A percentile compares a stretch with the other conserved stretches of the same genome.
Evolutionary conservation across 1,140 invertebrate species (phyloP).

Genomic region (Chironomus striatipennis): DNA sequence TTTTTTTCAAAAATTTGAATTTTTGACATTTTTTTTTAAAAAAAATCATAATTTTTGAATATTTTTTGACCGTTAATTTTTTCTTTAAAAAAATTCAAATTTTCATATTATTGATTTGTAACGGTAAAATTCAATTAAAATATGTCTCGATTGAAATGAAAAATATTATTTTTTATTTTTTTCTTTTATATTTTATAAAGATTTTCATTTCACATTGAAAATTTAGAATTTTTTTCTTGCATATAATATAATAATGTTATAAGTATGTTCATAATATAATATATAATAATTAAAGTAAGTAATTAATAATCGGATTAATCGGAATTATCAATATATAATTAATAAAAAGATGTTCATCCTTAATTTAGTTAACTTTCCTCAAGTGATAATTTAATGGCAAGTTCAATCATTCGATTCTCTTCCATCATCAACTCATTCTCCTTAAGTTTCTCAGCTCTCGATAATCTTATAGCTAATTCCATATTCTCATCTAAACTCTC

Average conservation of each 20-base stretch:
- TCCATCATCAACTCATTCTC: slow-evolving; percentile 1
- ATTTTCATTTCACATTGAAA: background rate
- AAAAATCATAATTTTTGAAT: too few species aligned
- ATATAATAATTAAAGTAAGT: background rate
- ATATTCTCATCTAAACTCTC: slow-evolving; percentile 3
- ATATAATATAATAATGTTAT: background rate
- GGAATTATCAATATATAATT: background rate
- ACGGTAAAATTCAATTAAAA: too few species aligned
- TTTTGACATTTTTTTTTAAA: too few species aligned
- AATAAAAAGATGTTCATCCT: background rate
- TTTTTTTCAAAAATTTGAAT: too few species aligned
- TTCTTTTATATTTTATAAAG: too few species aligned
- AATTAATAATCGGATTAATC: background rate
- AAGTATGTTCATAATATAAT: background rate
- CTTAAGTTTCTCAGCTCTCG: background rate
- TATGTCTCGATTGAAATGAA: too few species aligned
- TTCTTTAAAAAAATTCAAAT: too few species aligned
- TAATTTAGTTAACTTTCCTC: background rate
- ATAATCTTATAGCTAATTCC: slow-evolving; percentile 7
- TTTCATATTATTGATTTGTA: too few species aligned
- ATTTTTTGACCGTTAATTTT: too few species aligned
- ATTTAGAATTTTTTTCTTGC: slow-evolving; percentile 17
- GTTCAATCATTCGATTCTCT: slow-evolving; percentile 15
- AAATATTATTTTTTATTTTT: too few species aligned
- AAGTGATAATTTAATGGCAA: background rate